These are phyloP conservation scores for Coryphaenoides rupestris DNA, from an alignment of 2,113 vertebrate genomes.

Conservation along the genomic window DNA sequence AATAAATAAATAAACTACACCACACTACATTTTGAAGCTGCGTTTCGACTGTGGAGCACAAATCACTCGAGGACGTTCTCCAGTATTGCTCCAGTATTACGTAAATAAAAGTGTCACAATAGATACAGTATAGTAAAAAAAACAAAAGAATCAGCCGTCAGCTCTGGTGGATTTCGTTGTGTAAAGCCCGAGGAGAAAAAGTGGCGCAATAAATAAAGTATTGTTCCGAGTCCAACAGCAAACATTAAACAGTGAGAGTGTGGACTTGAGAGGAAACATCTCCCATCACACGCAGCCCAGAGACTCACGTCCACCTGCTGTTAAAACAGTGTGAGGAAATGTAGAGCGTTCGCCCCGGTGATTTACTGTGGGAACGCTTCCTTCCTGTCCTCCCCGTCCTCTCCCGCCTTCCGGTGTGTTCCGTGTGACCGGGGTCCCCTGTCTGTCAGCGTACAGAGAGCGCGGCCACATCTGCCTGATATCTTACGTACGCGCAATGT, in stretches of 20 bases:
- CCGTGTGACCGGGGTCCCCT: constrained; percentile 31
- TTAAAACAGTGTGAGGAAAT: no score
- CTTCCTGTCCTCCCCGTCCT: constrained; percentile 22
- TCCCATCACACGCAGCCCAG: neutral
- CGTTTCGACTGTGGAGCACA: no score
- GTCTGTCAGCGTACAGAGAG: constrained; percentile 22
- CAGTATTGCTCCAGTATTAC: no score
- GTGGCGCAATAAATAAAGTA: neutral
- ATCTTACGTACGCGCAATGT: constrained; percentile 12
- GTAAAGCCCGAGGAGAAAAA: no score
- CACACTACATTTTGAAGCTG: no score
- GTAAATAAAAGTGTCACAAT: no score
- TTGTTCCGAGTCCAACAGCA: neutral
- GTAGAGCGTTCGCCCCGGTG: constrained; percentile 9
- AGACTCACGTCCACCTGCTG: neutral
- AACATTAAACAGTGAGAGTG: neutral
- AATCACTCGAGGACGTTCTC: no score
- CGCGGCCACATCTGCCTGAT: constrained; percentile 41
- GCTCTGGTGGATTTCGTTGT: no score
- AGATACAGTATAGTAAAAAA: no score
- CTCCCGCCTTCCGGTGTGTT: constrained; percentile 31
- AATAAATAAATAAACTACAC: no score
- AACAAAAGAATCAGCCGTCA: no score
- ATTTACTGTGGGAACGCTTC: constrained; percentile 42
- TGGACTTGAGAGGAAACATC: neutral